These are phyloP conservation scores for Liasis olivaceus DNA, from an alignment of 2,797 vertebrate species.

Conservation along the genomic window DNA sequence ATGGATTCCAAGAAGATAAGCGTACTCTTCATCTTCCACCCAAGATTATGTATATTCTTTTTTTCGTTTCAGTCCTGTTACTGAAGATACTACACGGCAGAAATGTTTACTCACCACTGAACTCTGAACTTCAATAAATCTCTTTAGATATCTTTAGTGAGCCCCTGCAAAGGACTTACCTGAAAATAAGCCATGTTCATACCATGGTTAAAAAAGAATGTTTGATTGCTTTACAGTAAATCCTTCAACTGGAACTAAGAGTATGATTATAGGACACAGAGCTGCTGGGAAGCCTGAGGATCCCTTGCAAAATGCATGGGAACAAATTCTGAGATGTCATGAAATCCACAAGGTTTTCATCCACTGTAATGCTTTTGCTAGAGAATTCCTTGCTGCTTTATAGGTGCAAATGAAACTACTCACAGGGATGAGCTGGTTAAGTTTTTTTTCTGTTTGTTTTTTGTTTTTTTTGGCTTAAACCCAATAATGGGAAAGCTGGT, in stretches of 20 bases:
- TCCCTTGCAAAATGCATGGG: conserved; percentile 31
- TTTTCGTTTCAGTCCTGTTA: conserved; percentile 60
- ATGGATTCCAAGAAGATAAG: not conserved
- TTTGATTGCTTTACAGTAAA: conserved; percentile 36
- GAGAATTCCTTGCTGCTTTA: conserved; percentile 26
- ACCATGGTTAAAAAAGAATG: not conserved
- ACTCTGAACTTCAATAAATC: conserved; percentile 74
- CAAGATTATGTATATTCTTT: not conserved
- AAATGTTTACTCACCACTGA: conserved; percentile 95
- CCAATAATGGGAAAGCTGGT: conserved; percentile 19
- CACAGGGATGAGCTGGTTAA: not conserved
- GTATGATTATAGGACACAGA: not conserved
- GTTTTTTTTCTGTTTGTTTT: rapidly evolving
- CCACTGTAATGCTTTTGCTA: conserved; percentile 19
- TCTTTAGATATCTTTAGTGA: conserved; percentile 4
- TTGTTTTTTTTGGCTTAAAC: not conserved
- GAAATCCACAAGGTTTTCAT: conserved; percentile 27
- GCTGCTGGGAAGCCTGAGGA: conserved; percentile 19
- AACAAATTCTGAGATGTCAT: conserved; percentile 32
- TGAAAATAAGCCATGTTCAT: conserved; percentile 37
- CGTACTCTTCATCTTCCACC: not conserved
- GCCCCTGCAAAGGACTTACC: conserved; percentile 40
- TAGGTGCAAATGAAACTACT: not conserved
- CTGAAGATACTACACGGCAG: conserved; percentile 75
- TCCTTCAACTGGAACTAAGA: conserved; percentile 56